Percentiles rank a stretch among this genome's conserved stretches.
Conservation (phyloP, 2,888 invertebrate genomes). For the Latheticus oryzae region DNA sequence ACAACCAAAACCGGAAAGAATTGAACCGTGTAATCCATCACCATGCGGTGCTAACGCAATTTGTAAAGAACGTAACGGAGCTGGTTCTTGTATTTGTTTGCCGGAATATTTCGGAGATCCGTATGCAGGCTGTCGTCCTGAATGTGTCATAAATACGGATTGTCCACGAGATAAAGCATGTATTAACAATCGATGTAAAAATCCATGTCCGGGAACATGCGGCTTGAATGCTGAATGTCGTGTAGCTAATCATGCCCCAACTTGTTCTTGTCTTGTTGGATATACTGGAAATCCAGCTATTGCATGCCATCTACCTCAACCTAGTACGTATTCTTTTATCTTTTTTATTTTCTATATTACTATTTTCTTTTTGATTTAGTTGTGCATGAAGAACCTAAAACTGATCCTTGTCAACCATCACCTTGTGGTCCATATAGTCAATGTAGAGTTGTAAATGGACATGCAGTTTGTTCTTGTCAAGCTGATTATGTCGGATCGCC, state of each 20-base stretch:
- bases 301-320: slow-evolving; percentile 63
- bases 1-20: slow-evolving; percentile 69
- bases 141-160: slow-evolving; percentile 87
- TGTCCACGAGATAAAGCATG: slow-evolving; percentile 83
- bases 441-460: slow-evolving; percentile 77
- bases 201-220: slow-evolving; percentile 86
- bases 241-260: slow-evolving; percentile 85
- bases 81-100: slow-evolving; percentile 85
- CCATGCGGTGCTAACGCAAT: slow-evolving; percentile 89
- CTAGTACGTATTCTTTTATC: slow-evolving; percentile 52
- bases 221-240: slow-evolving; percentile 83
- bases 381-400: slow-evolving; percentile 65
- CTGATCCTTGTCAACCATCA: slow-evolving; percentile 78
- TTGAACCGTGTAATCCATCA: slow-evolving; percentile 84
- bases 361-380: slow-evolving; percentile 46
- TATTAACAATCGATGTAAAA: slow-evolving; percentile 84
- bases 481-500: slow-evolving; percentile 81
- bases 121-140: slow-evolving; percentile 85
- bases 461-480: slow-evolving; percentile 84
- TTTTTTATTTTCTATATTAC: slow-evolving; percentile 37
- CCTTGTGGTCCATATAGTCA: slow-evolving; percentile 84
- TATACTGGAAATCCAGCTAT: slow-evolving; percentile 81
- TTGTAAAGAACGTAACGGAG: slow-evolving; percentile 85
- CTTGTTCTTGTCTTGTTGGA: slow-evolving; percentile 82
- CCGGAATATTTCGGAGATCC: slow-evolving; percentile 90